These are phyloP conservation scores for Halcyon leucocephala DNA, from an alignment of 2,797 vertebrate genomes.

Conservation along the genomic window DNA sequence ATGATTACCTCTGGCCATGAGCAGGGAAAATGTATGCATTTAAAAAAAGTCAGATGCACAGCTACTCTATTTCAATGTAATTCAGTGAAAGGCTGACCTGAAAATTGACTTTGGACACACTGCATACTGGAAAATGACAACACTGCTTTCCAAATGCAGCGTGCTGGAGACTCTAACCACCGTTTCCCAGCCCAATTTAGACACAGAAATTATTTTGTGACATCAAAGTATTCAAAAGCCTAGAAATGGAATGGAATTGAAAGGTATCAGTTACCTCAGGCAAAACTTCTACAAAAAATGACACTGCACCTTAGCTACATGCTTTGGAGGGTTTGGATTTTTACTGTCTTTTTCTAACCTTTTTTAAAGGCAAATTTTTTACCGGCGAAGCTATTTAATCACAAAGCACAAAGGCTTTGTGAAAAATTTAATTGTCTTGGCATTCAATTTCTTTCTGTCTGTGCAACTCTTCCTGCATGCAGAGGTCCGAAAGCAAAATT, in stretches of 20 bases:
- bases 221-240: neutral
- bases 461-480: neutral
- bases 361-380: neutral
- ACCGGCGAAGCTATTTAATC: neutral
- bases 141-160: neutral
- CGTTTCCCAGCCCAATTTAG: neutral
- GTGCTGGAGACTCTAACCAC: neutral
- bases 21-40: neutral
- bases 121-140: neutral
- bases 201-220: neutral
- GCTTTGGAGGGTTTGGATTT: neutral
- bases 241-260: neutral
- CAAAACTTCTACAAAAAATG: neutral
- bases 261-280: neutral
- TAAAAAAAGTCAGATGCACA: neutral
- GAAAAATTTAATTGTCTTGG: neutral
- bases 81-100: neutral
- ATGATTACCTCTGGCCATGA: neutral
- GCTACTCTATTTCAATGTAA: neutral
- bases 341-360: neutral
- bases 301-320: neutral
- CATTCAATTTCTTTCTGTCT: neutral
- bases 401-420: neutral
- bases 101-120: neutral
- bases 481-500: neutral